A percentile compares a stretch with the other conserved stretches of the same genome.
Conservation (phyloP, 2,888 invertebrate genomes). For the Habrosyne pyritoides region DNA sequence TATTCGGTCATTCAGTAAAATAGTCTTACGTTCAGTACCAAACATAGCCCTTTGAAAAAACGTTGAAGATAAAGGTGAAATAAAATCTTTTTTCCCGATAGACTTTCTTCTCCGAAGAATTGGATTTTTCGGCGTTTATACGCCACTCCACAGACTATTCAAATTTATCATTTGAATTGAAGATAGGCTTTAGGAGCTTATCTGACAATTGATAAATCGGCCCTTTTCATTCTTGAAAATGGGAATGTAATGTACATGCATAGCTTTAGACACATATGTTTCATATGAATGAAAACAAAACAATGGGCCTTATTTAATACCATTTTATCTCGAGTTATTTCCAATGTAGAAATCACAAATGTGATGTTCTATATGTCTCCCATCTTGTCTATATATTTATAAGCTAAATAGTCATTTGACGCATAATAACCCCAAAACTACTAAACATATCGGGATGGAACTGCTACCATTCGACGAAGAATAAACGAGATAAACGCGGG, state of each 20-base stretch:
- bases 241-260: neutral
- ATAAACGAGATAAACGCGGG: too few relatives aligned
- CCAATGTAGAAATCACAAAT: too few relatives aligned
- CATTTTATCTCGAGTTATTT: too few relatives aligned
- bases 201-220: conserved; percentile 9
- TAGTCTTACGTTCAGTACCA: neutral
- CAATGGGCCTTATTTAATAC: too few relatives aligned
- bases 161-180: conserved; percentile 9
- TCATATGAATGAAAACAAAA: too few relatives aligned
- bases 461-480: too few relatives aligned
- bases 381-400: too few relatives aligned
- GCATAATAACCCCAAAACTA: too few relatives aligned
- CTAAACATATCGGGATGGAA: too few relatives aligned
- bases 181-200: conserved; percentile 2
- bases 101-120: conserved; percentile 4
- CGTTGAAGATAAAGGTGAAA: neutral
- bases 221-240: neutral
- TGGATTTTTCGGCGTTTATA: conserved; percentile 4
- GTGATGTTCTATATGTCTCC: too few relatives aligned
- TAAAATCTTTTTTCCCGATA: neutral
- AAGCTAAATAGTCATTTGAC: too few relatives aligned
- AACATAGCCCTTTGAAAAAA: neutral
- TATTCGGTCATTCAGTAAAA: too few relatives aligned
- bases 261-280: neutral
- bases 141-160: conserved; percentile 8